Evolutionary conservation across 2,113 vertebrate species (phyloP).

Genomic region (Antechinus flavipes): DNA sequence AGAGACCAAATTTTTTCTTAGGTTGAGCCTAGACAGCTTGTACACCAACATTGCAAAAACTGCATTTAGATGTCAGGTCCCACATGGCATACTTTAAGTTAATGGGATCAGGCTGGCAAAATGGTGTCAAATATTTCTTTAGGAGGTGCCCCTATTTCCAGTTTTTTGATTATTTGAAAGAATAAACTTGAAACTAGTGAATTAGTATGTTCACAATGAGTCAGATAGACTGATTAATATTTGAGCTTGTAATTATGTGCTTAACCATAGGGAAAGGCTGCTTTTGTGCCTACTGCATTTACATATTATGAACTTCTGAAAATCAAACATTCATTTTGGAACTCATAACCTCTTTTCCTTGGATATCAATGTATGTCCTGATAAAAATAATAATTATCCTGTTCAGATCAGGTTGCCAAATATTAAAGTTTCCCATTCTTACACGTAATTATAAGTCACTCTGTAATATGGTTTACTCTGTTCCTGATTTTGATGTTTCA

Average conservation of each 20-base stretch:
- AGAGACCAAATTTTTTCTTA: background rate
- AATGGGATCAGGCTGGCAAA: background rate
- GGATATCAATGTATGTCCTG: slow-evolving; percentile 37
- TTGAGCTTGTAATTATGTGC: slow-evolving; percentile 18
- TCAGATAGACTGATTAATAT: slow-evolving; percentile 26
- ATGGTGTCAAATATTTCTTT: background rate
- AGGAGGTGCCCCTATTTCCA: background rate
- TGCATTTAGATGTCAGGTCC: background rate
- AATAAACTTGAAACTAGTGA: background rate
- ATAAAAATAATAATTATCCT: slow-evolving; percentile 71
- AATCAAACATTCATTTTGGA: slow-evolving; percentile 25
- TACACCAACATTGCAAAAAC: background rate
- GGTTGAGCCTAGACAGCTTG: background rate
- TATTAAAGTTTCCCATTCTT: slow-evolving; percentile 26
- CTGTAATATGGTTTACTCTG: slow-evolving; percentile 30
- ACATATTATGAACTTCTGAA: slow-evolving; percentile 33
- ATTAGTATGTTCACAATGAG: background rate
- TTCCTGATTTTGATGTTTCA: slow-evolving; percentile 58
- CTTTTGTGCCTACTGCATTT: slow-evolving; percentile 34
- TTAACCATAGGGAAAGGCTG: slow-evolving; percentile 39
- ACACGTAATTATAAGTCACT: slow-evolving; percentile 26
- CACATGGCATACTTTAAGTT: slow-evolving; percentile 33
- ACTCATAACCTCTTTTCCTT: slow-evolving; percentile 51
- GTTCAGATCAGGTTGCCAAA: slow-evolving; percentile 39
- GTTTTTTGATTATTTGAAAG: background rate